These are phyloP conservation scores for Rhagophthalmus giganteus DNA, from an alignment of 2,888 invertebrate genomes.

Conservation along the genomic window DNA sequence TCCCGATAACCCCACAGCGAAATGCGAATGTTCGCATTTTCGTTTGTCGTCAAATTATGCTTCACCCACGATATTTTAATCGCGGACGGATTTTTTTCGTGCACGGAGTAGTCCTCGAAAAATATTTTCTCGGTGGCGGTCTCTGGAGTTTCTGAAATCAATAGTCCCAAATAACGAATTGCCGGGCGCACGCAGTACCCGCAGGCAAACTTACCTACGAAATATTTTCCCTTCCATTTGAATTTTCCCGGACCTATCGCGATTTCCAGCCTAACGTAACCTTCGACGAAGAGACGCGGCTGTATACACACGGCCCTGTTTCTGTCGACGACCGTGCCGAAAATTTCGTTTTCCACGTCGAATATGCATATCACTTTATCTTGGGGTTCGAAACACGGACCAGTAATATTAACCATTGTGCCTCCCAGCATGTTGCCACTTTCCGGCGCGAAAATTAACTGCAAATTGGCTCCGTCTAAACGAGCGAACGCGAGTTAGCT, in stretches of 20 bases:
- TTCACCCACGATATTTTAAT: conserved; percentile 83
- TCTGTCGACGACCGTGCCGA: conserved; percentile 73
- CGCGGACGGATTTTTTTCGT: conserved; percentile 72
- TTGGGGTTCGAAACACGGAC: conserved; percentile 83
- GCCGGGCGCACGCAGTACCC: no score
- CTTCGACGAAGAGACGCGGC: conserved; percentile 83
- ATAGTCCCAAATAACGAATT: no score
- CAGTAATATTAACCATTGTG: conserved; percentile 93
- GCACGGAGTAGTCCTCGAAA: conserved; percentile 73
- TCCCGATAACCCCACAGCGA: conserved; percentile 91
- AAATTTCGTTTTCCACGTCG: conserved; percentile 73
- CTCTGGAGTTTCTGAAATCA: conserved; percentile 79
- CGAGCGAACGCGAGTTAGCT: no score
- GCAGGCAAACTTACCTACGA: conserved; percentile 90
- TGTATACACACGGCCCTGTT: conserved; percentile 90
- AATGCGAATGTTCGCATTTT: conserved; percentile 75
- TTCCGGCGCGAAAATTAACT: conserved; percentile 88
- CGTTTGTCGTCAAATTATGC: conserved; percentile 81
- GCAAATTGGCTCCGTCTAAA: conserved; percentile 77
- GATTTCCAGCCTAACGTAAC: conserved; percentile 84
- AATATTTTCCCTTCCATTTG: conserved; percentile 89
- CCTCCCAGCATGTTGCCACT: conserved; percentile 98
- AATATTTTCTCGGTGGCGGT: conserved; percentile 84
- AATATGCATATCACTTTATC: conserved; percentile 83
- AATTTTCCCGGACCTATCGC: conserved; percentile 81